Base-by-base conservation (phyloP, 30 jellyfish, hydroid and myxozoan species). In the Morbakka virulenta region DNA sequence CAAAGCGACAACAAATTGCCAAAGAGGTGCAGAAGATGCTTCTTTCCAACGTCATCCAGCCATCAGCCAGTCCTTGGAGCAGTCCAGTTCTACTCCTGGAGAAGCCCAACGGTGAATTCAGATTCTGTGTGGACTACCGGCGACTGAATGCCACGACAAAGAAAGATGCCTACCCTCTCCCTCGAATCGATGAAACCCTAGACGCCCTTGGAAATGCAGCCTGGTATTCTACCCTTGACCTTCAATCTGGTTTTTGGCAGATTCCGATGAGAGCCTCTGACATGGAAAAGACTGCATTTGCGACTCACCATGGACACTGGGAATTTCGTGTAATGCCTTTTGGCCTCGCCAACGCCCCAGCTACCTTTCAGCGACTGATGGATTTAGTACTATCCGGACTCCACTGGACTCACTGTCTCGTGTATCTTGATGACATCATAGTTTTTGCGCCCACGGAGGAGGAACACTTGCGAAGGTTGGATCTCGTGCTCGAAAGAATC, bases 21-120 rank as follows among this genome's bases (percentile, higher is more conserved):
- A 48, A 63, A 29, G 87, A 85, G 66, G 82, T 85, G 20, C 50
- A 69, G 32, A 62, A 67, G 67, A 77, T 77, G 96, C 82, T 76
- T 3, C 52, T 57, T 26, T 50, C 85, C 25, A 71, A 67, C 21
- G 29, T 85, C 70, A 85, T 85, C 20, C 35, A 47, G 77, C 91
- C 87, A 0, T 76, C 85, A 12, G 22, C 75, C 23, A 85, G 92
- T 77, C 96, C 83, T 23, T 85, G 91, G 93, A 3, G 69, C 29
- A 21, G 74, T 34, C 96, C 93, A 52, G 70, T 71, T 57, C 83
- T 85, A 2, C 63, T 77, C 24, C 68, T 87, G 62, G 26, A 35
- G 34, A 87, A 80, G 65, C 86, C 74, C 32, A 61, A 80, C 28
- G 95, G 94, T 21, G 52, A 41, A 61, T 25, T 23, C 23, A 69